Evolutionary conservation across 2,888 invertebrate species (phyloP).

Genomic region (Flexamia atlantica): DNA sequence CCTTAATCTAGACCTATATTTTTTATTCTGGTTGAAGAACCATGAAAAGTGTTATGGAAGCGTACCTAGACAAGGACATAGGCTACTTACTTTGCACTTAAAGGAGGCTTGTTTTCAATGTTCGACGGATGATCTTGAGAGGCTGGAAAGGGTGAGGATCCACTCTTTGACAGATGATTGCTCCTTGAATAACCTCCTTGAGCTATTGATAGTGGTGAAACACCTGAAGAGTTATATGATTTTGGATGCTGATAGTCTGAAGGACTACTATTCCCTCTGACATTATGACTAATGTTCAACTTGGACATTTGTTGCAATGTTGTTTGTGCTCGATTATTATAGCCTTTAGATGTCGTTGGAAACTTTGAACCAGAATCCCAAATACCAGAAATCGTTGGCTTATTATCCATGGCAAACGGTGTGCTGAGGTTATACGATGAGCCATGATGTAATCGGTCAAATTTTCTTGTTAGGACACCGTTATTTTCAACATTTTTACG

Average conservation of each 20-base stretch:
- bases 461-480: conserved; percentile 14
- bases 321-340: neutral
- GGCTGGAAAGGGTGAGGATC: neutral
- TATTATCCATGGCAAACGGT: neutral
- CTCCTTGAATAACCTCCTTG: neutral
- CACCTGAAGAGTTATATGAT: neutral
- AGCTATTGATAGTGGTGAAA: neutral
- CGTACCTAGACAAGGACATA: no score
- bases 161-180: neutral
- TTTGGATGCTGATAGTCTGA: neutral
- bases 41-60: no score
- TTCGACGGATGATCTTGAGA: neutral
- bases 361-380: conserved; percentile 6
- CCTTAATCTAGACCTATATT: no score
- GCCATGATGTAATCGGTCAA: neutral
- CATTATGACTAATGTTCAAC: neutral
- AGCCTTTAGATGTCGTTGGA: neutral
- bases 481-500: conserved; percentile 41
- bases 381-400: neutral
- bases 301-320: conserved; percentile 29
- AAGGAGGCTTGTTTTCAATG: conserved; percentile 24
- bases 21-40: no score
- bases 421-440: conserved; percentile 33
- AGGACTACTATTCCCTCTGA: neutral
- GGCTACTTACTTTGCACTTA: conserved; percentile 14